Evolutionary conservation across 2,113 vertebrate genomes (phyloP).

Genomic region (Microcebus griseorufus): DNA sequence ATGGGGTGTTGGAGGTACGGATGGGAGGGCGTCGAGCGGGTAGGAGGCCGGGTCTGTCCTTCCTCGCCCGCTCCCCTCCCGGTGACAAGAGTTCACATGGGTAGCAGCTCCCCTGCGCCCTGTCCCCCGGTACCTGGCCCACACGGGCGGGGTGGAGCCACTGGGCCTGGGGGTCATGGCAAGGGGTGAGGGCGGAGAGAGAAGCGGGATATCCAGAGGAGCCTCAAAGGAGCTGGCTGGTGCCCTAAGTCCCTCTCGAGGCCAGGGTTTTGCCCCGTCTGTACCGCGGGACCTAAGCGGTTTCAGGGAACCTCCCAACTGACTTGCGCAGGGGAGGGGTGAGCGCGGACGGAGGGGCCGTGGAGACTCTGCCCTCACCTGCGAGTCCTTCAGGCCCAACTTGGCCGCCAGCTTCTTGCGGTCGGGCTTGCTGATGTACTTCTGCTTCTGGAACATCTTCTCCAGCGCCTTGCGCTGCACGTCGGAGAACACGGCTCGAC

Average conservation of each 20-base stretch:
- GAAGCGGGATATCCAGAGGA: not conserved
- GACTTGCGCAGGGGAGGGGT: rapidly evolving
- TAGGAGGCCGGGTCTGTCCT: rapidly evolving
- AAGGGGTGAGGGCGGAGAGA: not conserved
- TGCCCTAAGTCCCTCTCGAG: not conserved
- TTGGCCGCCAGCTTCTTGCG: constrained; percentile 96
- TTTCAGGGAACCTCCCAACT: not conserved
- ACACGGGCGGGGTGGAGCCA: rapidly evolving
- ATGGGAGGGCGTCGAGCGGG: rapidly evolving
- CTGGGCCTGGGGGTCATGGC: not conserved
- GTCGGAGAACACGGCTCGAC: constrained; percentile 96
- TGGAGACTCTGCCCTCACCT: constrained; percentile 83
- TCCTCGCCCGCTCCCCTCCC: no score
- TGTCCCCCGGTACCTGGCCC: not conserved
- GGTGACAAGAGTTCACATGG: rapidly evolving
- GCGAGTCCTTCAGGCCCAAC: constrained; percentile 96
- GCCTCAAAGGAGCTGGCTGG: not conserved
- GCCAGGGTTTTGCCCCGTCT: not conserved
- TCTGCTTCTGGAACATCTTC: constrained; percentile 99
- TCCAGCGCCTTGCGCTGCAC: constrained; percentile 97
- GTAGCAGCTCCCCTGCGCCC: rapidly evolving
- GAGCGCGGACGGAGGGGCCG: not conserved
- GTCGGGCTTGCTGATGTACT: constrained; percentile 99
- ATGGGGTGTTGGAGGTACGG: not conserved
- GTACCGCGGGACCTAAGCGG: not conserved